Percentiles rank a stretch among this genome's conserved stretches.
These are phyloP conservation scores for Hydrophis major DNA, from an alignment of 2,797 vertebrate genomes.

Conservation along the genomic window DNA sequence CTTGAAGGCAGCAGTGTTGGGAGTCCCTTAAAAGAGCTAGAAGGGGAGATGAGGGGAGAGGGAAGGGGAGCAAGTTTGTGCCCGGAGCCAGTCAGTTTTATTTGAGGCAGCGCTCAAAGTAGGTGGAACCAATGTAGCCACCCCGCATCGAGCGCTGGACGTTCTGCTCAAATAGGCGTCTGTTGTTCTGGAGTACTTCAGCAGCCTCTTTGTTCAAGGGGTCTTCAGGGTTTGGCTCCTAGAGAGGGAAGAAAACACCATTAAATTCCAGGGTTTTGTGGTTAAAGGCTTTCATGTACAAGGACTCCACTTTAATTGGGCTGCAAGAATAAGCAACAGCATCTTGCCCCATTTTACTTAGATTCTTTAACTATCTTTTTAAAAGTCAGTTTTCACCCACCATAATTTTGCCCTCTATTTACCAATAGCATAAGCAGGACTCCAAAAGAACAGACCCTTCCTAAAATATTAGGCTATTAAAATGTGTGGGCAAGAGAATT, in stretches of 20 bases:
- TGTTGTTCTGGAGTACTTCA: constrained; percentile 91
- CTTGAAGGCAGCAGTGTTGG: constrained; percentile 15
- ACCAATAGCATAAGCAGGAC: background rate
- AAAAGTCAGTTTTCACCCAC: background rate
- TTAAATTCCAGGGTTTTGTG: background rate
- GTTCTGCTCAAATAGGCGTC: constrained; percentile 93
- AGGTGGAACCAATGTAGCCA: constrained; percentile 91
- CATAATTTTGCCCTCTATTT: background rate
- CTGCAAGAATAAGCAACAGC: background rate
- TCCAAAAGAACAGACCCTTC: background rate
- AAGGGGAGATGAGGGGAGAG: constrained; percentile 4
- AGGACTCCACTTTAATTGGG: background rate
- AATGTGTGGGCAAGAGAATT: background rate
- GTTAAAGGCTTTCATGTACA: background rate
- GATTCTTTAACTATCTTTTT: background rate
- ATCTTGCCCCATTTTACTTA: background rate
- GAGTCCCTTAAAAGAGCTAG: constrained; percentile 30
- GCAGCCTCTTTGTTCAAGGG: constrained; percentile 94
- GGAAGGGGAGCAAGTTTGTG: constrained; percentile 49
- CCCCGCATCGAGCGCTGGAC: constrained; percentile 89
- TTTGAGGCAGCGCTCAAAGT: constrained; percentile 95
- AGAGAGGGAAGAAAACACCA: background rate
- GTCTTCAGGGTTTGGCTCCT: constrained; percentile 95
- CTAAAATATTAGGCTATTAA: background rate
- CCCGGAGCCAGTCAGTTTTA: constrained; percentile 65